Evolutionary conservation across 2,113 vertebrate genomes (phyloP).

Genomic region (Emydura subglobosa): DNA sequence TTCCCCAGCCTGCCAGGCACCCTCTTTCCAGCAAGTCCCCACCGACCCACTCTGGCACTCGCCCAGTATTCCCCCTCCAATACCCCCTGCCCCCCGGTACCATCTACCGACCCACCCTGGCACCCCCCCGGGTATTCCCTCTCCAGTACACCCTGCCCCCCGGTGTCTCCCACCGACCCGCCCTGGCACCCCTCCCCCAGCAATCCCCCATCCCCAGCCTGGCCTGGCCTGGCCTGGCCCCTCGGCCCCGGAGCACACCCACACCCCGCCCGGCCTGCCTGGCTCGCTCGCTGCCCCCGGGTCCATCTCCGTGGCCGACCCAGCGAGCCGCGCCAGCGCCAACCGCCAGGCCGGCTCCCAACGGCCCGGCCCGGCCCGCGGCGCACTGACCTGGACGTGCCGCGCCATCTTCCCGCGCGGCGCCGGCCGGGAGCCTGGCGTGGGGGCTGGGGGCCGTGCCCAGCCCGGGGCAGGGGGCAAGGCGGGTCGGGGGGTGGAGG

Average conservation of each 20-base stretch:
- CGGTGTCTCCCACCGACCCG: neutral
- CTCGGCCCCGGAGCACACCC: neutral
- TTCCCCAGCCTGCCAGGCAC: neutral
- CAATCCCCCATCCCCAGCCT: neutral
- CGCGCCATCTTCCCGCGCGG: slow-evolving; percentile 68
- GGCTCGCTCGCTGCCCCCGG: neutral
- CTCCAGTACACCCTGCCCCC: neutral
- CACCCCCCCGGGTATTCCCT: neutral
- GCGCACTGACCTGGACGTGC: slow-evolving; percentile 68
- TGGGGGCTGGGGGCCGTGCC: slow-evolving; percentile 9
- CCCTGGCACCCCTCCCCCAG: neutral
- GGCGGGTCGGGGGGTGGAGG: neutral
- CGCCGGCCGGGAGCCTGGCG: neutral
- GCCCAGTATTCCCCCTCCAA: neutral
- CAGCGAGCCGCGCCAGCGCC: neutral
- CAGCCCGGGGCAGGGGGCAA: neutral
- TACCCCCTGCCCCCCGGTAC: neutral
- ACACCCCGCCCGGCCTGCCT: neutral
- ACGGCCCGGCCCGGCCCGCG: neutral
- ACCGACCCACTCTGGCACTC: neutral
- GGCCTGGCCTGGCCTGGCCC: neutral
- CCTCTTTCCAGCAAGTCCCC: neutral
- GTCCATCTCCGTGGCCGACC: neutral
- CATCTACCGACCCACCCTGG: rapidly evolving
- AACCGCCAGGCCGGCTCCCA: neutral